A percentile compares a stretch with the other conserved stretches of the same genome.
Evolutionary conservation across 1,140 invertebrate species (phyloP).

Genomic region (Oryctes rhinoceros): DNA sequence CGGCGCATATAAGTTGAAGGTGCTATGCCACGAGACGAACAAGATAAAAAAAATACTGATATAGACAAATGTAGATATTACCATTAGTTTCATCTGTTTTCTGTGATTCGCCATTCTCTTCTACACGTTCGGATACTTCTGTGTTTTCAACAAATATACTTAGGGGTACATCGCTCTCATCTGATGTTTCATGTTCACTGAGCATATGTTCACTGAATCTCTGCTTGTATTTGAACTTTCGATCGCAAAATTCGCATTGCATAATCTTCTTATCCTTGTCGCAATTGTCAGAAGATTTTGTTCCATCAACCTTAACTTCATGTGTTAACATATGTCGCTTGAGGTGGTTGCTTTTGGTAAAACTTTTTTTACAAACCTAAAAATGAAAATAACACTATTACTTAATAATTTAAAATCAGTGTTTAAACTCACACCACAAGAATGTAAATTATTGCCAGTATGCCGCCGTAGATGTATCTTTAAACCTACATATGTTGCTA

Average conservation of each 20-base stretch:
- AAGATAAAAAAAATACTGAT: background rate
- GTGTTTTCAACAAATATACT: slow-evolving; percentile 45
- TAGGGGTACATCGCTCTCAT: slow-evolving; percentile 51
- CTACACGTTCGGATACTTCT: slow-evolving; percentile 42
- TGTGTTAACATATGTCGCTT: slow-evolving; percentile 55
- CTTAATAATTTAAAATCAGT: background rate
- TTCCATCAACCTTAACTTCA: slow-evolving; percentile 45
- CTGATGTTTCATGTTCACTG: slow-evolving; percentile 58
- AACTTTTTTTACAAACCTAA: slow-evolving; percentile 58
- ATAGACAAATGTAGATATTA: background rate
- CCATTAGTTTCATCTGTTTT: slow-evolving; percentile 16
- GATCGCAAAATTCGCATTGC: slow-evolving; percentile 60
- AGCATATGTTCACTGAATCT: slow-evolving; percentile 60
- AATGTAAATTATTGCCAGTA: slow-evolving; percentile 53
- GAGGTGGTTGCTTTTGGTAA: slow-evolving; percentile 56
- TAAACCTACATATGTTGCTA: slow-evolving; percentile 53
- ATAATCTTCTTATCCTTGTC: slow-evolving; percentile 51
- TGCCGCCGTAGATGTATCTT: slow-evolving; percentile 57
- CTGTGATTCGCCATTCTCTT: background rate
- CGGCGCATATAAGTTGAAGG: too few species aligned
- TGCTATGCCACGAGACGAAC: too few species aligned
- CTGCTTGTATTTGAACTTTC: slow-evolving; percentile 60
- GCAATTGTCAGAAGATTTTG: background rate
- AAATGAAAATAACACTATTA: slow-evolving; percentile 8
- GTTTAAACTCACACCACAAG: slow-evolving; percentile 51